phyloP scores from a whole-genome alignment of 2,113 vertebrate species.

The Barnardius zonarius region DNA sequence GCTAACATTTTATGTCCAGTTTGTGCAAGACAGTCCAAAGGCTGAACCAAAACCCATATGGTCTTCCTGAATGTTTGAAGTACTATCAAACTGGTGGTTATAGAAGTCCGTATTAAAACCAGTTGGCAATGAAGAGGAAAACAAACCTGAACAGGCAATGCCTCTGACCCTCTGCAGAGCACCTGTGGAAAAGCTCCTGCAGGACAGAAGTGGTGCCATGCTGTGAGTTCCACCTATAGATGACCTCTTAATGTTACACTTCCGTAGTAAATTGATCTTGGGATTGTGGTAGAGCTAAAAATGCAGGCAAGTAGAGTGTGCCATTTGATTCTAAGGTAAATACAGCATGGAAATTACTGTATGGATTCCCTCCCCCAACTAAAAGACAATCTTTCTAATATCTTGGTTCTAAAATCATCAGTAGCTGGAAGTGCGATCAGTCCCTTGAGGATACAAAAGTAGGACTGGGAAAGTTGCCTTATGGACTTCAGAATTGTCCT shows the following conservation, averaged over 20 bases:
- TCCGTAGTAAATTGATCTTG: not conserved
- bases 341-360: not conserved
- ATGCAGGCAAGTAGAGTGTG: not conserved
- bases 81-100: not conserved
- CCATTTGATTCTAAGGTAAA: not conserved
- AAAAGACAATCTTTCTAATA: not conserved
- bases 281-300: not conserved
- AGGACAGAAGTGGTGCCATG: not conserved
- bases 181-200: not conserved
- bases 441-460: not conserved
- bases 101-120: not conserved
- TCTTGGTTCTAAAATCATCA: not conserved
- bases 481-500: slow-evolving; percentile 25
- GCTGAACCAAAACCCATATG: not conserved
- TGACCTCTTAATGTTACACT: not conserved
- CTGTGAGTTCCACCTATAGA: not conserved
- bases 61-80: not conserved
- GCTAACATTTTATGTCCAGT: not conserved
- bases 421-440: not conserved
- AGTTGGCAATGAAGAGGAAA: not conserved
- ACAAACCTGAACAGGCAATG: not conserved
- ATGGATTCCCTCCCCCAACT: not conserved
- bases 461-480: not conserved
- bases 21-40: not conserved
- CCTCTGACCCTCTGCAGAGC: not conserved